Evolutionary conservation across 2,888 invertebrate genomes (phyloP), one percentile per base, ranked within the genome.

Genomic region (Timandra comae): DNA sequence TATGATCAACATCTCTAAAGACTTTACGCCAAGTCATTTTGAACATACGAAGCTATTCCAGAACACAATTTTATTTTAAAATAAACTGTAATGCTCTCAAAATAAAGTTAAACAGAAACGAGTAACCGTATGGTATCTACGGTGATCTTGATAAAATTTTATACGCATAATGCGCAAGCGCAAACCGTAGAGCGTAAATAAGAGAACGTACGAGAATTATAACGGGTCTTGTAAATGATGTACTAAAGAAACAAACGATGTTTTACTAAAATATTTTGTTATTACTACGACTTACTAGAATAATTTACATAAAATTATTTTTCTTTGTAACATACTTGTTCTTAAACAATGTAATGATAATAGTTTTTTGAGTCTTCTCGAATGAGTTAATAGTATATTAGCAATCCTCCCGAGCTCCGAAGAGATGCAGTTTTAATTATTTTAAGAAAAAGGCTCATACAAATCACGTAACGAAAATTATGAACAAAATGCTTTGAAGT

Each of bases 121-220:
- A 16, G 4, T 16, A 16, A 16, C 16, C 3, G 26, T 20, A 9
- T 12, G 16, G 10, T 33, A 41, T 34, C 26, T 35, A 30, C 11
- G 30, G 16, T 31, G 34, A 41, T 40, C 34, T 35, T 29, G 29
- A 33, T 38, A 42, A 19, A 22, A 37, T 43, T 37, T 16, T 28
- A 30, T 37, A 38, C 33, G 38, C 41, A 38, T 35, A n/a, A 35
- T 47, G 43, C 43, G 41, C 46, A 25, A 1, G 38, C 43, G 45
- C 48, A 34, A 10, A 23, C 33, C 30, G 9, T 30, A 25, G 35
- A 61, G 59, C 63, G 55, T 62, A 55, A 60, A 62, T 52, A 52
- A 6, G 16, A 16, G 16, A 56, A 58, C 44, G 37, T 45, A 41
- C 41, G 43, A 45, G 51, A 43, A 46, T 36, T 13, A 29, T 41